phyloP scores from a whole-genome alignment of 2,888 invertebrate species.

The Aphidoletes aphidimyza region DNA sequence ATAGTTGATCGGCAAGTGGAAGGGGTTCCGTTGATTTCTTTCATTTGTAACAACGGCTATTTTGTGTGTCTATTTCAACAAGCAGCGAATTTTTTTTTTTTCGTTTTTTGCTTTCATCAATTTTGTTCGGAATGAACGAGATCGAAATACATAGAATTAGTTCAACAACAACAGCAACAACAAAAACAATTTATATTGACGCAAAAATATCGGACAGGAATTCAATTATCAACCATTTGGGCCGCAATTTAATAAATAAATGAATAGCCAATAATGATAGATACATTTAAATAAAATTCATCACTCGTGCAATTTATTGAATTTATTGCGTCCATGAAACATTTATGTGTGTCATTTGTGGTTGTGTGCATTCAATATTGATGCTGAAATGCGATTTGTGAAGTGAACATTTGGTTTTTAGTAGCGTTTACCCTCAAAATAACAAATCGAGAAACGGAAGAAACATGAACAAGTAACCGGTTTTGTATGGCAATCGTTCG shows the following conservation, averaged over 20 bases:
- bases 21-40: not conserved
- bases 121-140: not conserved
- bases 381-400: conserved; percentile 2
- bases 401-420: not conserved
- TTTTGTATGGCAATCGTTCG: not conserved
- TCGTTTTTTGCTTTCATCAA: too few species aligned
- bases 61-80: too few species aligned
- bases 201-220: not conserved
- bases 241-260: not conserved
- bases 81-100: too few species aligned
- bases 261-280: not conserved
- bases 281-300: conserved; percentile 15
- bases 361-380: not conserved
- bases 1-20: conserved; percentile 34
- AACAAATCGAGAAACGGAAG: conserved; percentile 26
- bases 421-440: conserved; percentile 29
- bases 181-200: not conserved
- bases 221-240: not conserved
- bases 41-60: not conserved
- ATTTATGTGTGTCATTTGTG: not conserved
- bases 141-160: not conserved
- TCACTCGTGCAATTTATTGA: not conserved
- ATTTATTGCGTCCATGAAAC: conserved; percentile 35
- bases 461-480: conserved; percentile 36
- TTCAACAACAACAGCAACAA: not conserved